phyloP scores from a whole-genome alignment of 2,797 vertebrate species.

The Micromesistius poutassou region DNA sequence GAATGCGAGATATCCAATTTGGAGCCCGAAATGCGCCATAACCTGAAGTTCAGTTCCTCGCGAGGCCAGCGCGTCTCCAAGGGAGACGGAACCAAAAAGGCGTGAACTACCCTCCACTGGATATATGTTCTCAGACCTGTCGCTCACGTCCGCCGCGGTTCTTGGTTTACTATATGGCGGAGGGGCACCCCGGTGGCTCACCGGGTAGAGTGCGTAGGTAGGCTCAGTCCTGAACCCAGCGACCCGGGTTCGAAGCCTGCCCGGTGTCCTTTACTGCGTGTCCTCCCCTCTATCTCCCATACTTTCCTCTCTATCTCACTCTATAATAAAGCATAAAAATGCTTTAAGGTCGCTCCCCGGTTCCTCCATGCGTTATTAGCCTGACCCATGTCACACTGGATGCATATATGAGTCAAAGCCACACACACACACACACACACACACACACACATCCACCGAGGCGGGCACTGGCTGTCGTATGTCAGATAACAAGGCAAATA shows the following conservation, averaged over 20 bases:
- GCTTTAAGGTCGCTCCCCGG: too few species aligned
- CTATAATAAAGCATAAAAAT: too few species aligned
- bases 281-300: too few species aligned
- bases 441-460: constrained; percentile 26
- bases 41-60: constrained; percentile 30
- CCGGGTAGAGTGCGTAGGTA: too few species aligned
- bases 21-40: constrained; percentile 3
- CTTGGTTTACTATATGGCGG: background rate
- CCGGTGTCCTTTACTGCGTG: too few species aligned
- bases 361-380: constrained; percentile 29
- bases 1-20: constrained; percentile 23
- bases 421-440: constrained; percentile 9
- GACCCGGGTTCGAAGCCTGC: too few species aligned
- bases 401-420: constrained; percentile 10
- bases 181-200: background rate
- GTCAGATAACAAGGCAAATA: constrained; percentile 48
- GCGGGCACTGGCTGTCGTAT: constrained; percentile 24
- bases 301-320: too few species aligned
- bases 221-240: too few species aligned
- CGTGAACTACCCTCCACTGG: too few species aligned
- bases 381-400: constrained; percentile 17
- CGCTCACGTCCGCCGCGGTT: background rate
- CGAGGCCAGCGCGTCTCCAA: background rate
- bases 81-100: background rate
- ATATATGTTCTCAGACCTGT: too few species aligned